A percentile compares a stretch with the other conserved stretches of the same genome.
These are phyloP conservation scores for Ctena decussata DNA, from an alignment of 2,888 invertebrate species.

Conservation along the genomic window DNA sequence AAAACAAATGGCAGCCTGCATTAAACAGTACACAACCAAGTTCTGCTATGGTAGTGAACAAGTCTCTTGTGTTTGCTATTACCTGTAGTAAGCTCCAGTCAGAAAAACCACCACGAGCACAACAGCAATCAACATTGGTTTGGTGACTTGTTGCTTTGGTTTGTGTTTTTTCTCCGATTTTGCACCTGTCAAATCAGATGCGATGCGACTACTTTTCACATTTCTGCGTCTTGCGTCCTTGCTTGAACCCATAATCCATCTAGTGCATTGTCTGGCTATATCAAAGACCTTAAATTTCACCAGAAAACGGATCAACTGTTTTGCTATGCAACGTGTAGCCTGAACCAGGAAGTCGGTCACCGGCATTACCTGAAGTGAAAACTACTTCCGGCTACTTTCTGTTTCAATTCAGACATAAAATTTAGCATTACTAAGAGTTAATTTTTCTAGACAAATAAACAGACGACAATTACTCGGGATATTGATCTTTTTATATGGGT, in stretches of 20 bases:
- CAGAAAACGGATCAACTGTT: not conserved
- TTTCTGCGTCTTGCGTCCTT: conserved; percentile 38
- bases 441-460: no score
- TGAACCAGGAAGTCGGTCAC: not conserved
- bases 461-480: no score
- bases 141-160: not conserved
- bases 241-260: not conserved
- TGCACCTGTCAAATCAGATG: conserved; percentile 34
- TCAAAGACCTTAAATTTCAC: not conserved
- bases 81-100: conserved; percentile 41
- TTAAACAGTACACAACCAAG: no score
- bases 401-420: no score
- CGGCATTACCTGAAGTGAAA: not conserved
- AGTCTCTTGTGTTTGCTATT: no score
- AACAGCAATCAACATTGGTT: conserved; percentile 13
- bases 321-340: not conserved
- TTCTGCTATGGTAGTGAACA: not conserved
- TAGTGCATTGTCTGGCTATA: not conserved
- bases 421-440: no score
- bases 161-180: conserved; percentile 35
- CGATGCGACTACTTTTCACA: conserved; percentile 48
- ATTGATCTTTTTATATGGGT: no score
- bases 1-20: no score
- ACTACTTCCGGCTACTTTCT: no score
- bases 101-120: conserved; percentile 14